Evolutionary conservation across 2,797 vertebrate genomes (phyloP), one percentile per base, ranked within the genome.

Genomic region (Sus cebifrons): DNA sequence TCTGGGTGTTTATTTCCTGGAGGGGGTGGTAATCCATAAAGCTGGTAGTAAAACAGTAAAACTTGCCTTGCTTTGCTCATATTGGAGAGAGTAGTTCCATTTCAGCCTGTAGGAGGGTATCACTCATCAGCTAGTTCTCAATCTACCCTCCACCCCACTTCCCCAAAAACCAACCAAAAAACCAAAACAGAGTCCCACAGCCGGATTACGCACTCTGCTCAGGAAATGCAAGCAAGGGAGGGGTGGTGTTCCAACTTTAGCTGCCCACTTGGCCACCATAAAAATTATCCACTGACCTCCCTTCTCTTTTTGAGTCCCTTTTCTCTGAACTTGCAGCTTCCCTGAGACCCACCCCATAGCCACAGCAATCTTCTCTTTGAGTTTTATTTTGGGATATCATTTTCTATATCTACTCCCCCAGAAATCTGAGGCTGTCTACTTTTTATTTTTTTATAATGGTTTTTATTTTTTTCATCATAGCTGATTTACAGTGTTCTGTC

Each of bases 1-100:
- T 77, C 79, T 91, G 90, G 86, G 77, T 87, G 82, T 88, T 75
- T 52, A 52, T 90, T 93, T 95, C 70, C 82, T 64, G 21, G 17
- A 82, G 56, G 16, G 16, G 18, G 5, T 74, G 78, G 77, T 85
- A 52, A 73, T 20, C 27, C 90, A 7, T 77, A 88, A 89, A 75
- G n/a, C 20, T 10, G 86, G 79, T 49, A 58, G 20, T 86, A 75
- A 75, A 87, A 60, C 11, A 81, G 21, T 85, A 83, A 89, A 89
- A 86, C 16, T 29, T 64, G 16, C 54, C 60, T 86, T 14, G 18
- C 36, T 44, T 94, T 29, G 25, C 27, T 62, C 23, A 44, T 49
- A 58, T 7, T 5, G 5, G 40, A 90, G 79, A 4, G 56, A 56
- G 14, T 44, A 16, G 32, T 81, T 96, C 15, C 21, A 9, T 70